Conservation (phyloP, 2,888 invertebrate genomes). For the Girardia tigrina region DNA sequence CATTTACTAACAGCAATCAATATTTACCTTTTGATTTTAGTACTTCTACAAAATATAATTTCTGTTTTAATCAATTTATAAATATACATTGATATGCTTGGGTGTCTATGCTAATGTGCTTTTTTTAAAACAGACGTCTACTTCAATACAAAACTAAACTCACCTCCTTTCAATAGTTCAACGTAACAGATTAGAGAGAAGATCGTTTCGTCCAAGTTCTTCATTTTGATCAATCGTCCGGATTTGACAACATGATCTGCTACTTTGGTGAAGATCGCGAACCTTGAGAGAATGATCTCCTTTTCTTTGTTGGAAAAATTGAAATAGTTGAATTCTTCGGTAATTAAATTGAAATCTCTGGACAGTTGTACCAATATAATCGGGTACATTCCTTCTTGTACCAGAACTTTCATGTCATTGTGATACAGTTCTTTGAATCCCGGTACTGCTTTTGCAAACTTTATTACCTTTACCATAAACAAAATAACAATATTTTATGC, state of each 20-base stretch:
- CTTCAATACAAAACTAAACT: too few species aligned
- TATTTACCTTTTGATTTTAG: too few species aligned
- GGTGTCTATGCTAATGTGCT: too few species aligned
- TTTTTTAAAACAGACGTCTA: too few species aligned
- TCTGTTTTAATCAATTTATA: too few species aligned
- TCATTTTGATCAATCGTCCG: slow-evolving; percentile 26
- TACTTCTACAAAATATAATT: too few species aligned
- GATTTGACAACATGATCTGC: slow-evolving; percentile 31
- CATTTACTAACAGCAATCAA: too few species aligned
- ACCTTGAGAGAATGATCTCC: slow-evolving; percentile 27
- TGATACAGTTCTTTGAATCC: slow-evolving; percentile 26
- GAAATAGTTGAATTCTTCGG: slow-evolving; percentile 36
- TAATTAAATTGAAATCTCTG: slow-evolving; percentile 32
- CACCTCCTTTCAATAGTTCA: slow-evolving; percentile 31
- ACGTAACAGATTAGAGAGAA: slow-evolving; percentile 30
- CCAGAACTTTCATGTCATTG: slow-evolving; percentile 31
- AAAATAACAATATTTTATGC: neutral
- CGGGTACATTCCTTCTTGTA: slow-evolving; percentile 36
- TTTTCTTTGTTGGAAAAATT: slow-evolving; percentile 31
- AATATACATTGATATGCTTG: too few species aligned
- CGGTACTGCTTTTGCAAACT: slow-evolving; percentile 30
- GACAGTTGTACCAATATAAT: slow-evolving; percentile 33
- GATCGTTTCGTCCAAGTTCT: slow-evolving; percentile 29
- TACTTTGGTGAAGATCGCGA: slow-evolving; percentile 25
- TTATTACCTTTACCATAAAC: slow-evolving; percentile 11